phyloP scores from a whole-genome alignment of 2,113 vertebrate species.

The Circaetus gallicus region DNA sequence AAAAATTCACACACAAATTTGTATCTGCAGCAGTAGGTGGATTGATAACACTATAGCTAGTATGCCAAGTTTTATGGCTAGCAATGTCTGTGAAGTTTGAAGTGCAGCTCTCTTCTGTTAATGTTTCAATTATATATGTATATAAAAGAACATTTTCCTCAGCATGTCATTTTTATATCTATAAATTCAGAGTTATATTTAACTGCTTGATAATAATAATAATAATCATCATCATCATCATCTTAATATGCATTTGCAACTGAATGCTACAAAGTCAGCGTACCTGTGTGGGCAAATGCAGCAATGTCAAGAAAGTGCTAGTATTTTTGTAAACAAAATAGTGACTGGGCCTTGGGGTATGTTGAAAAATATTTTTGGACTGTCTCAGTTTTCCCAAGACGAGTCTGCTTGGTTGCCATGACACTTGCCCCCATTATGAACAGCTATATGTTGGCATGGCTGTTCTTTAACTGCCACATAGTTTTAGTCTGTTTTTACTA shows the following conservation, averaged over 20 bases:
- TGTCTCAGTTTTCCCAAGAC: neutral
- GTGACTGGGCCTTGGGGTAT: neutral
- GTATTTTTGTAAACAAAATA: neutral
- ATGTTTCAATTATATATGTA: neutral
- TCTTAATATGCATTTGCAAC: neutral
- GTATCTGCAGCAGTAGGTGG: neutral
- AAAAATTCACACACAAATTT: neutral
- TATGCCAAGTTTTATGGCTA: neutral
- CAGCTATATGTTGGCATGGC: neutral
- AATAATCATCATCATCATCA: neutral
- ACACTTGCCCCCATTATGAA: neutral
- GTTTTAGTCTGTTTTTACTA: neutral
- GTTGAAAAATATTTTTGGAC: neutral
- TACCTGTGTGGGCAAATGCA: neutral
- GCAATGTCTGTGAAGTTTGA: neutral
- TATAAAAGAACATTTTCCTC: neutral
- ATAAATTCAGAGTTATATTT: neutral
- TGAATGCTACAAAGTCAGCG: neutral
- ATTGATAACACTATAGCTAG: neutral
- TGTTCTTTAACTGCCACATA: neutral
- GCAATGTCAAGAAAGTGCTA: neutral
- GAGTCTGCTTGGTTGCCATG: neutral
- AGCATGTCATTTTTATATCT: neutral
- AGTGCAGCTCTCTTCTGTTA: neutral
- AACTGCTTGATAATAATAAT: neutral